Conservation (phyloP, 2,113 vertebrate species). For the Actinemys pallida region DNA sequence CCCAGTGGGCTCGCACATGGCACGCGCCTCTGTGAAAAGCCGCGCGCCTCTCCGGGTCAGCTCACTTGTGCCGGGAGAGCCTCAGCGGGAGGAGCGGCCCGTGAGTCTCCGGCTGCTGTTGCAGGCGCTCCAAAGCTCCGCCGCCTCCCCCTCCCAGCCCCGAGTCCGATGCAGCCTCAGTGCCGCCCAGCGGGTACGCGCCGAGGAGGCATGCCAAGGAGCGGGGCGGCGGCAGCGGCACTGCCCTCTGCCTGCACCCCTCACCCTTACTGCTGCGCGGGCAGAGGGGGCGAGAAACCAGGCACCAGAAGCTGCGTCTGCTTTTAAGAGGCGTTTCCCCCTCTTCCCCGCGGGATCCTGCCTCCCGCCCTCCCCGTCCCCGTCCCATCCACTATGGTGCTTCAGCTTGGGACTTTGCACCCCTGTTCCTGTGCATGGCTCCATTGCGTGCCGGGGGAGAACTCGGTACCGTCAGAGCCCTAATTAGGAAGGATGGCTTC, state of each 20-base stretch:
- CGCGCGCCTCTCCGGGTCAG: background rate
- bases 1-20: constrained; percentile 27
- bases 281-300: background rate
- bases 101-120: background rate
- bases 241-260: background rate
- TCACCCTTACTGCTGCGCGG: background rate
- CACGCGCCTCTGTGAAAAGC: constrained; percentile 39
- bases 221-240: no score
- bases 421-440: background rate
- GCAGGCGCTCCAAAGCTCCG: background rate
- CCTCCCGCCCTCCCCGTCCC: no score
- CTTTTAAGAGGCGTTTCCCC: background rate
- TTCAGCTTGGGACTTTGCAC: background rate
- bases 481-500: background rate
- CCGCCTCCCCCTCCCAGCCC: background rate
- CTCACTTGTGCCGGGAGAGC: constrained; percentile 36
- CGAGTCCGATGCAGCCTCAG: background rate
- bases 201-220: background rate
- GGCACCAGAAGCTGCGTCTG: background rate
- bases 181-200: background rate
- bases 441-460: background rate
- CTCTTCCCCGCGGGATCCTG: background rate
- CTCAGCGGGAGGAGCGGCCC: background rate
- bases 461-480: background rate
- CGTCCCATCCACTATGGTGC: background rate